Evolutionary conservation across 2,113 vertebrate genomes (phyloP), one percentile per base, ranked within the genome.

Genomic region (Balaenoptera acutorostrata): DNA sequence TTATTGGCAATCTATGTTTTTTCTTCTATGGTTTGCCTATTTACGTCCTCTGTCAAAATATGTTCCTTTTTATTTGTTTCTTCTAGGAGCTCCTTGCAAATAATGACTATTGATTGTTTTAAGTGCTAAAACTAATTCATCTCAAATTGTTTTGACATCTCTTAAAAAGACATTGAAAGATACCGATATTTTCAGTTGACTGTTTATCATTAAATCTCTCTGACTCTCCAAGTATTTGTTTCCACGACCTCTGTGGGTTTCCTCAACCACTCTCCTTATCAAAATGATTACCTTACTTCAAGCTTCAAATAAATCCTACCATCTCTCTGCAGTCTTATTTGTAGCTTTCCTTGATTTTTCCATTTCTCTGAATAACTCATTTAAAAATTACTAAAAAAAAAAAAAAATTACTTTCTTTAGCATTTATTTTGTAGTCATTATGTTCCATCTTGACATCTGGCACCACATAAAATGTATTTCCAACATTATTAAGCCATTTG

Each of bases 21-120:
- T 87, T 59, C 33, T 33, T 23, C 44, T 92, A 21, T 49, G 41
- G 64, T 5, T 92, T 93, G 12, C 52, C 29, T 81, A 46, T 17
- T 80, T 31, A 93, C 1, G 52, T 75, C 15, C n/a, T 90, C 80
- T 96, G 57, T 84, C 64, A 78, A 95, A 96, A 90, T 77, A 41
- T 2, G 27, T 84, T 75, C 13, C 7, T 83, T 82, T 89, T 95
- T 52, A 36, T 64, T 89, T 64, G 20, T 77, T 82, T 33, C 95
- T 94, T 86, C 41, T 71, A 44, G 46, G 39, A 87, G 27, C 15
- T 92, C 36, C 89, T 96, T 72, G 31, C 17, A 89, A 87, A 92
- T 95, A 86, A 93, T 96, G 71, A 84, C 49, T 97, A 96, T 81
- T 69, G 87, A 95, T 95, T 96, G 27, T 36, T 91, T 94, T 85